Base-by-base conservation (phyloP, 2,888 invertebrate genomes). In the Ormyrus thymus region DNA sequence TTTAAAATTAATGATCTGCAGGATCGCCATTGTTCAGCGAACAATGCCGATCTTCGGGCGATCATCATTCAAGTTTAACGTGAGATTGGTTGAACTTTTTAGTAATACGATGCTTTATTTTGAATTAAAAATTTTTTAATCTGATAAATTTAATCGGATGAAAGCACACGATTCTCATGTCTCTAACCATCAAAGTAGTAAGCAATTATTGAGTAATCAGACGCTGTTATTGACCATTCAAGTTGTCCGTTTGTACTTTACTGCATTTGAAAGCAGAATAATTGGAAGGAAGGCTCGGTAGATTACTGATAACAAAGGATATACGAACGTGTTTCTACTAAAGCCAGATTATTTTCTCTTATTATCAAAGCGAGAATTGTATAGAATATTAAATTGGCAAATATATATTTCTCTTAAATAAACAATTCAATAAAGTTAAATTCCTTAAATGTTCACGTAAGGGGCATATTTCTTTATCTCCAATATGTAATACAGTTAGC, bases 1-100 rank as follows among this genome's bases (percentile, higher is more conserved):
- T 80, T 76, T 59, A 70, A 53, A 77, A 82, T 84, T 82, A 82
- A 83, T 77, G 84, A 79, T 83, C 82, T 81, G 87, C 86, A 84
- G 89, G 77, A 87, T 86, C 85, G 85, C 68, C 80, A 80, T 81
- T 82, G 82, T 86, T 86, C 84, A 65, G 68, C 85, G 79, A 85
- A 84, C 85, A 72, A 83, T 81, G 80, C 81, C 84, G 84, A 86
- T 84, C 85, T 74, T 74, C 76, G 78, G 89, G 89, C 87, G 88
- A 89, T 89, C 89, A 89, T 89, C 89, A 89, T 83, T 82, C 76
- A 48, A 69, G 71, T 51, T 29, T 29, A 29, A 29, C 29, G 29
- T 29, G 29, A 29, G 29, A 29, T 29, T 29, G 29, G 29, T 29
- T 29, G 29, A 29, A 29, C 29, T 29, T 29, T 29, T 29, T 29